Evolutionary conservation across 2,113 vertebrate genomes (phyloP).

Genomic region (Egretta garzetta): DNA sequence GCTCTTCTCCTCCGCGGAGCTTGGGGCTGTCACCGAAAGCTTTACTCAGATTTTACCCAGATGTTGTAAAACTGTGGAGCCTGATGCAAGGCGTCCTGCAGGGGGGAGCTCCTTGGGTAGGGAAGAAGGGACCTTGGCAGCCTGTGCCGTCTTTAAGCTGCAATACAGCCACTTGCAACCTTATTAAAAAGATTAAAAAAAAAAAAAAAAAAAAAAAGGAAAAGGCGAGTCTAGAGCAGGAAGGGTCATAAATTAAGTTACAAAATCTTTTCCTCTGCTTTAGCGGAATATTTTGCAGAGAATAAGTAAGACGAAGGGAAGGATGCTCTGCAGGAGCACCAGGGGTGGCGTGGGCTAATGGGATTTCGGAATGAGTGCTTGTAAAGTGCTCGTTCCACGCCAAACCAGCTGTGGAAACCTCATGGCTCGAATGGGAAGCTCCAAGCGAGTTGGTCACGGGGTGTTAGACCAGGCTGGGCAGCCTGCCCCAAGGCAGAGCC

Average conservation of each 20-base stretch:
- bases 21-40: background rate
- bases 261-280: background rate
- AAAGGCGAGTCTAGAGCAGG: background rate
- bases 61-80: background rate
- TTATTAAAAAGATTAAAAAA: background rate
- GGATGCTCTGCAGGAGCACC: background rate
- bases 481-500: background rate
- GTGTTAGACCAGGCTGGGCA: background rate
- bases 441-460: rapidly evolving
- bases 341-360: rapidly evolving
- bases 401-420: background rate
- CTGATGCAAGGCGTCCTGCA: background rate
- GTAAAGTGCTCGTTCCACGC: rapidly evolving
- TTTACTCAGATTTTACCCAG: background rate
- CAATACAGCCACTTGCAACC: no score
- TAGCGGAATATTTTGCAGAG: background rate
- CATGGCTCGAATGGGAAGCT: rapidly evolving
- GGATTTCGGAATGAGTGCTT: no score
- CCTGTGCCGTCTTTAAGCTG: background rate
- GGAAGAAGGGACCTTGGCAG: background rate
- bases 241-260: background rate
- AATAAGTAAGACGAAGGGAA: background rate
- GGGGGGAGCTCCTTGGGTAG: rapidly evolving
- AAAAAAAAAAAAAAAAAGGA: no score
- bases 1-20: background rate